These are phyloP conservation scores for Vanessa cardui DNA, from an alignment of 2,888 invertebrate genomes.

Conservation along the genomic window DNA sequence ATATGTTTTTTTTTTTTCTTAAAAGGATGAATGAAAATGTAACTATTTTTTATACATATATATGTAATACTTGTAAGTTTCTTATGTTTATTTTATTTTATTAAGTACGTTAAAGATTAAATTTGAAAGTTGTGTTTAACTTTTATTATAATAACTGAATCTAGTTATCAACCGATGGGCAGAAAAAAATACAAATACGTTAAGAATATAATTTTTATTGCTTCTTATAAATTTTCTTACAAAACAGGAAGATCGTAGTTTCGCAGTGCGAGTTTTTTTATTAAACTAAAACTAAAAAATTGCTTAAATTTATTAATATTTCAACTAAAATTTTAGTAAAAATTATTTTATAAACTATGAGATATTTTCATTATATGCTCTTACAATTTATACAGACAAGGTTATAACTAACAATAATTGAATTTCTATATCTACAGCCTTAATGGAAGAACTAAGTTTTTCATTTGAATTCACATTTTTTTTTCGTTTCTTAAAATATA, in stretches of 20 bases:
- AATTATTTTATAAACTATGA: conserved; percentile 68
- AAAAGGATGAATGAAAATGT: too few species aligned
- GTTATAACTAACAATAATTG: conserved; percentile 50
- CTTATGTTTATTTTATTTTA: too few species aligned
- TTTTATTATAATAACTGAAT: background rate
- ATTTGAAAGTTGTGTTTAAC: too few species aligned
- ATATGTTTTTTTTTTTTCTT: too few species aligned
- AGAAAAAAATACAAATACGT: conserved; percentile 47
- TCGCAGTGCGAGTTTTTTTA: conserved; percentile 74
- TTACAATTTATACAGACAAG: conserved; percentile 77
- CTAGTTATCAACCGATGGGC: background rate
- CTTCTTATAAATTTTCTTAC: conserved; percentile 79
- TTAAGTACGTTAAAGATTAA: too few species aligned
- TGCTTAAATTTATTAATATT: conserved; percentile 65
- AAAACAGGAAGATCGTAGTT: conserved; percentile 73
- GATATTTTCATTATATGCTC: conserved; percentile 69
- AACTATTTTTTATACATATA: too few species aligned
- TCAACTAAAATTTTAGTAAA: conserved; percentile 71
- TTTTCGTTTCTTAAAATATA: conserved; percentile 65
- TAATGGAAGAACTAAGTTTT: conserved; percentile 67
- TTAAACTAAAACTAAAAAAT: conserved; percentile 57
- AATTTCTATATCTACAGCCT: conserved; percentile 74
- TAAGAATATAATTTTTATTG: conserved; percentile 79
- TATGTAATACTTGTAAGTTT: too few species aligned
- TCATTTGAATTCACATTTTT: conserved; percentile 52